Evolutionary conservation across 1,140 invertebrate genomes (phyloP), one percentile per base, ranked within the genome.

Genomic region (Zaprionus inermis): DNA sequence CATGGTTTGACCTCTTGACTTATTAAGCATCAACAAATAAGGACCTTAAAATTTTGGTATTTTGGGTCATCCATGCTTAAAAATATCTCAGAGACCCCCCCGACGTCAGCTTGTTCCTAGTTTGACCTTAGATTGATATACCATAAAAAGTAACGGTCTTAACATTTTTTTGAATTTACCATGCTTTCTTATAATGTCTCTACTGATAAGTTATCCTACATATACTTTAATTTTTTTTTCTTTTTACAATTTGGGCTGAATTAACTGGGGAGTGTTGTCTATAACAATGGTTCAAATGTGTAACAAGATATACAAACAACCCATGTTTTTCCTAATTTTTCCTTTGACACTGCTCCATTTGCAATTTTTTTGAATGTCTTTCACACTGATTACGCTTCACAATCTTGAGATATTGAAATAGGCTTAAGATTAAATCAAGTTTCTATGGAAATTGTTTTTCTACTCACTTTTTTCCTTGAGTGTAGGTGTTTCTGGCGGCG

Each of bases 391-490:
- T 49, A 49, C 44, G 18, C 10, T 20, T 46, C 18, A 46, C n/a
- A 49, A 22, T 49, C 44, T 49, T 54, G 12, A 22, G 20, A 41
- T 41, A 10, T 7, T 1, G 7, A 32, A 54, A 30, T 22, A 28
- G 51, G 2, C 51, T 54, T 54, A 54, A 54, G 24, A 54, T 54
- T 52, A 52, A n/a, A 4, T 14, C 1, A 18, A 14, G 0, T 12
- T 32, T 7, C 4, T 12, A n/a, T 38, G 9, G 2, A n/a, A 10
- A 3, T 16, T 24, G 3, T 11, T 36, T 28, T n/a, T 36, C 24
- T 11, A 92, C 86, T 91, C 85, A 92, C 92, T 71, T 81, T 91
- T 79, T 77, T 92, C 73, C 59, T 74, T 91, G 9, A 85, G 77
- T 38, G 83, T 79, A 34, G 78, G 78, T 20, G 63, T 58, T 60